A percentile compares a stretch with the other conserved stretches of the same genome.
These are phyloP conservation scores for Plutomurus gul DNA, from an alignment of 1,140 invertebrate genomes.

Conservation along the genomic window DNA sequence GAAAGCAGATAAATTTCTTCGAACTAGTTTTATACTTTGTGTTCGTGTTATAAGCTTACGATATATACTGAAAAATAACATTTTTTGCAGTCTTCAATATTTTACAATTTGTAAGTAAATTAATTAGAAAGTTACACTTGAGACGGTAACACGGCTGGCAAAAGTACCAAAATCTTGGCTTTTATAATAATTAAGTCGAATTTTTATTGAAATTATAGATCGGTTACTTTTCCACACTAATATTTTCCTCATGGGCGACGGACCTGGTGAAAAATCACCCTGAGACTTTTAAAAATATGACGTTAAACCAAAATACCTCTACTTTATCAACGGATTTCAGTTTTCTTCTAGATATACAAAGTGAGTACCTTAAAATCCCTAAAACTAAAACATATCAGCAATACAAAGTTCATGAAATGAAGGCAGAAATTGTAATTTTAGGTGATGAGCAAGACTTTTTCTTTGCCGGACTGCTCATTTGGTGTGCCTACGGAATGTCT, in stretches of 20 bases:
- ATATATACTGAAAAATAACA: too few relatives aligned
- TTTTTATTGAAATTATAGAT: not conserved
- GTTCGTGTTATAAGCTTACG: too few relatives aligned
- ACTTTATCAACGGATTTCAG: constrained; percentile 21
- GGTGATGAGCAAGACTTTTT: constrained; percentile 43
- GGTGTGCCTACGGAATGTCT: constrained; percentile 32
- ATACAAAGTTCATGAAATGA: not conserved
- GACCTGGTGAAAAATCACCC: constrained; percentile 25
- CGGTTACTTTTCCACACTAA: not conserved
- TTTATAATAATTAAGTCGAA: not conserved
- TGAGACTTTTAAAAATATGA: constrained; percentile 32
- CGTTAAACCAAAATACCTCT: constrained; percentile 1
- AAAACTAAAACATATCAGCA: not conserved
- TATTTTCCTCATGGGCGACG: constrained; percentile 34
- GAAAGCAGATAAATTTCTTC: too few relatives aligned
- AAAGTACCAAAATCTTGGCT: not conserved
- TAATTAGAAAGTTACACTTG: too few relatives aligned
- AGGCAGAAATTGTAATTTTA: not conserved
- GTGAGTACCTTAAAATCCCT: not conserved
- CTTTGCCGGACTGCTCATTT: constrained; percentile 32
- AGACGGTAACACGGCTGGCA: too few relatives aligned
- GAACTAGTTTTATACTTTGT: too few relatives aligned
- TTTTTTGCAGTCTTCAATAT: not conserved
- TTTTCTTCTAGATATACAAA: constrained; percentile 22
- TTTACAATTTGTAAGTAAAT: too few relatives aligned